Conservation (phyloP, 2,113 vertebrate genomes). For the Willisornis vidua region DNA sequence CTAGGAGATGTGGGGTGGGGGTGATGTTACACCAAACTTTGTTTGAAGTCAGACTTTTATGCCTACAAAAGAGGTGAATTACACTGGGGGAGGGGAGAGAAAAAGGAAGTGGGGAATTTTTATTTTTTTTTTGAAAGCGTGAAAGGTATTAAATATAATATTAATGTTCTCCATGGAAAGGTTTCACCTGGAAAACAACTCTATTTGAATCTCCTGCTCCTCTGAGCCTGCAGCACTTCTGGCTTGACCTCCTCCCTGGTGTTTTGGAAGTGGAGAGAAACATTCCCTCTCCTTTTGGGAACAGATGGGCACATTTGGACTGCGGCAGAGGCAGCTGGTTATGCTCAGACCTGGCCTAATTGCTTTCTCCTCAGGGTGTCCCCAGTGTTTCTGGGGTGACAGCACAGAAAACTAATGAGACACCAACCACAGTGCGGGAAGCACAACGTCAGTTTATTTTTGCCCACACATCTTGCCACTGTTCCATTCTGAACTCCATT, state of each 20-base stretch:
- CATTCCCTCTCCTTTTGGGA: background rate
- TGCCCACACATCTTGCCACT: background rate
- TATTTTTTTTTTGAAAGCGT: background rate
- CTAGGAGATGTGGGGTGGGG: background rate
- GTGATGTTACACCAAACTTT: background rate
- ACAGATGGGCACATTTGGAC: background rate
- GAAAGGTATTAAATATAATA: background rate
- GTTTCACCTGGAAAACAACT: background rate
- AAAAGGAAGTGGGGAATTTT: background rate
- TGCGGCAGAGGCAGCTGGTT: background rate
- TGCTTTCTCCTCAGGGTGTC: background rate
- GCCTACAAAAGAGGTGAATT: background rate
- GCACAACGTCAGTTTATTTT: background rate
- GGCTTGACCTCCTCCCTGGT: background rate
- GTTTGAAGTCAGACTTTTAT: background rate
- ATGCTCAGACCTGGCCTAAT: background rate
- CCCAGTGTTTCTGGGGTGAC: background rate
- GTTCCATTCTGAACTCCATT: background rate
- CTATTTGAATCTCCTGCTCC: background rate
- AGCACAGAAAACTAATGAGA: background rate
- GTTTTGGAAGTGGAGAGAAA: background rate
- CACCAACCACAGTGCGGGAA: background rate
- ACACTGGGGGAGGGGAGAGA: background rate
- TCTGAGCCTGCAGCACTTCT: background rate
- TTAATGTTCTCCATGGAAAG: background rate